Base-by-base conservation (phyloP, 2,888 invertebrate species). In the Sialis fuliginosa region DNA sequence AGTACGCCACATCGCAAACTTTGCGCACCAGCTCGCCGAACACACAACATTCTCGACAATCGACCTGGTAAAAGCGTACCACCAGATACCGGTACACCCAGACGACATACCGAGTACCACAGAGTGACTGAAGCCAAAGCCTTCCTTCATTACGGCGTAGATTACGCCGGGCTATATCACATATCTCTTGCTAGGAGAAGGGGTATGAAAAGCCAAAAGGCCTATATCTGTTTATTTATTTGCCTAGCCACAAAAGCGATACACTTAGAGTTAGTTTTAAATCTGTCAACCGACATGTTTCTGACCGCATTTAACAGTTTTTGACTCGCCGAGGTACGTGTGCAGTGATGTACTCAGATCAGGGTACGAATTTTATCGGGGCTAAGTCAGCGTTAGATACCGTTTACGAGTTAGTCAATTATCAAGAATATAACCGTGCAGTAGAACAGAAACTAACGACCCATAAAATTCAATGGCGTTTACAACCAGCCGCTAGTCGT, bases 41-140 rank as follows among this genome's bases (percentile, higher is more conserved):
- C 56, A 54, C 31, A 52, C 35, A 9, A 46, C 58, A 6, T 61
- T 59, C 46, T 54, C 55, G 1, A 58, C 52, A 1, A 45, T 63
- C 2, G 62, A 63, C 52, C 52, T 65, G 5, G 54, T 54, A 0
- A 52, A 55, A 39, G 62, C 62, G 0, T 69, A 59, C 48, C 53
- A 62, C 45, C 62, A 65, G 43, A 62, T 68, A 5, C 63, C 61
- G 5, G 44, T 55, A 4, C 44, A 48, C 4, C 39, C 48, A 5
- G 57, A 55, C 5, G 62, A 65, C 48, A 56, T 65, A 5, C 52
- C n/a, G n/a, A n/a, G n/a, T n/a, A n/a, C n/a, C n/a, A n/a, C n/a
- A n/a, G n/a, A n/a, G n/a, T n/a, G n/a, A n/a, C n/a, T n/a, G n/a
- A n/a, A n/a, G n/a, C n/a, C n/a, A n/a, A n/a, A n/a, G n/a, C n/a